Base-by-base conservation (phyloP, 2,797 vertebrate species). In the Saguinus oedipus region DNA sequence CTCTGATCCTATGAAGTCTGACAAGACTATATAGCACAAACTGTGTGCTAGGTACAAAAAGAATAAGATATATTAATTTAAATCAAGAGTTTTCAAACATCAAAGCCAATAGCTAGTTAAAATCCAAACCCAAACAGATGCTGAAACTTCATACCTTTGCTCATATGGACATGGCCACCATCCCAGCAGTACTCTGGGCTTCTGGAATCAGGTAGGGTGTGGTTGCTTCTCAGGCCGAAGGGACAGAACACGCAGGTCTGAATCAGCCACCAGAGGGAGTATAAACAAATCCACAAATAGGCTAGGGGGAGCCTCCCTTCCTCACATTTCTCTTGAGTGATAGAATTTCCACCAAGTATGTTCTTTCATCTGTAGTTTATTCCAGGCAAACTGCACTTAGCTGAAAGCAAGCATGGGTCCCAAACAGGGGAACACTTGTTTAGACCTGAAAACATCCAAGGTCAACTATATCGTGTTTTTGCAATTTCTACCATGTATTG, bases 191-290 rank as follows among this genome's bases (percentile, higher is more conserved):
- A 39, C 39, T 76, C 70, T 27, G 19, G 92, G 14, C 27, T 79
- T 95, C 78, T 90, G 33, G 46, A 96, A 87, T 95, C 50, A 42
- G 42, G n/a, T 50, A 42, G 70, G 33, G 15, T 61, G 17, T 95
- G 85, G 36, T 75, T 97, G 78, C 78, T 90, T 95, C 74, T 70
- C 46, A 95, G 11, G 22, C 61, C 72, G 46, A 64, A 94, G 61
- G n/a, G 72, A 96, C 48, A 30, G 80, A 78, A 82, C 61, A 78
- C 78, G 59, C 44, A 95, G 74, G 48, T 75, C 55, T 83, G 78
- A 82, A 42, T 90, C 88, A 95, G 72, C 93, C 95, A 96, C 88
- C 93, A 96, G 96, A 96, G 95, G 93, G 95, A 96, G 88, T 87
- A 92, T 80, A 93, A 94, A 97, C 88, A 97, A 96, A 79, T 64